These are phyloP conservation scores for Megalopta genalis DNA, from an alignment of 1,140 invertebrate genomes.

Conservation along the genomic window DNA sequence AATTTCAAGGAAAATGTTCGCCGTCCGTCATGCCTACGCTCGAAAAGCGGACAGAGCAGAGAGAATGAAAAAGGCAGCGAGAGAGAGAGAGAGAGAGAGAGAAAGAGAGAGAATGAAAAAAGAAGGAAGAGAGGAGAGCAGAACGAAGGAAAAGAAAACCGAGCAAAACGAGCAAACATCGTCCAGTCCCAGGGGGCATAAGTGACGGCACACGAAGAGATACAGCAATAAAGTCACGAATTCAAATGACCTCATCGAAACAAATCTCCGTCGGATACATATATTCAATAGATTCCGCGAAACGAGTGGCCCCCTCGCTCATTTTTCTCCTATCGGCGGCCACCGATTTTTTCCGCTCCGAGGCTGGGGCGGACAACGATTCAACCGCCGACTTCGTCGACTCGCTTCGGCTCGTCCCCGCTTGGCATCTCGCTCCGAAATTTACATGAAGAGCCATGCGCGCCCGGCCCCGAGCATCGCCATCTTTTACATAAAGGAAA, in stretches of 20 bases:
- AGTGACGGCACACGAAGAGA: background rate
- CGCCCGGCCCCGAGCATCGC: background rate
- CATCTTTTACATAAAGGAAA: slow-evolving; percentile 66
- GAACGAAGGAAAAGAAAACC: no score
- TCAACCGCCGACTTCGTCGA: background rate
- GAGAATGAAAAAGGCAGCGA: background rate
- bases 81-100: no score
- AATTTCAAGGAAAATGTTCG: slow-evolving; percentile 15
- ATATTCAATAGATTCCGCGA: slow-evolving; percentile 7
- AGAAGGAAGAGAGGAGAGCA: no score
- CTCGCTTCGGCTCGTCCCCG: background rate
- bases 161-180: background rate
- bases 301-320: background rate
- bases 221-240: background rate
- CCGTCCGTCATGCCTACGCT: background rate
- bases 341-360: background rate
- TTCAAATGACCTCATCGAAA: slow-evolving; percentile 21
- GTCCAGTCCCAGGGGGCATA: background rate
- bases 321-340: background rate
- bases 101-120: no score
- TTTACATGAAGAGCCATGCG: slow-evolving; percentile 38
- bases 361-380: slow-evolving; percentile 5
- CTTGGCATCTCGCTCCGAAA: slow-evolving; percentile 19
- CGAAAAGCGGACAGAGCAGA: background rate
- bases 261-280: slow-evolving; percentile 1